Evolutionary conservation across 1,140 invertebrate genomes (phyloP).

Genomic region (Adoxophyes honmai): DNA sequence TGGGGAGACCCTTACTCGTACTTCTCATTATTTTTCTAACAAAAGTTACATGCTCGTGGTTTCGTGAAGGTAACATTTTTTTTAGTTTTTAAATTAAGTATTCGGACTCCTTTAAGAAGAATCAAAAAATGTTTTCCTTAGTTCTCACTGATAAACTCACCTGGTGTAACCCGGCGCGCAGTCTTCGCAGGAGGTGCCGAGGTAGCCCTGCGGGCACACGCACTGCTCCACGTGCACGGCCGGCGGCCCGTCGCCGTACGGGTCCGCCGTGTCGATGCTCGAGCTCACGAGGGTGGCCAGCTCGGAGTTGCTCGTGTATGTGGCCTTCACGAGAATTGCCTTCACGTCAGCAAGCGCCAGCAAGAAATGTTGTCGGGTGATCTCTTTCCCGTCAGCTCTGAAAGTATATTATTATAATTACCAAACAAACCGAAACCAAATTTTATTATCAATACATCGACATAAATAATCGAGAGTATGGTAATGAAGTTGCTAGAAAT

Average conservation of each 20-base stretch:
- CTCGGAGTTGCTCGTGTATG: constrained; percentile 89
- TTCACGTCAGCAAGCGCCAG: constrained; percentile 95
- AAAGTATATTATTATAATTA: constrained; percentile 19
- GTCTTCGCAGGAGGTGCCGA: constrained; percentile 92
- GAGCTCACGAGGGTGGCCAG: constrained; percentile 86
- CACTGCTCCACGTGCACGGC: constrained; percentile 94
- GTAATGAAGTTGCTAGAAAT: no score
- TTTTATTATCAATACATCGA: no score
- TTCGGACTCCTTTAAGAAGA: no score
- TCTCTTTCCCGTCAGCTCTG: constrained; percentile 86
- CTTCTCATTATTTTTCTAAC: no score
- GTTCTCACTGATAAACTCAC: no score
- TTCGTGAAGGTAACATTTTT: no score
- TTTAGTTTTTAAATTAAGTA: no score
- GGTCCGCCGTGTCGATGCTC: constrained; percentile 87
- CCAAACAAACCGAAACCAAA: no score
- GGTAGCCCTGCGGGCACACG: constrained; percentile 87
- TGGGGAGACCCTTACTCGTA: no score
- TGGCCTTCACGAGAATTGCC: constrained; percentile 94
- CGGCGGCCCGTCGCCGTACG: constrained; percentile 80
- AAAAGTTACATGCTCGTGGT: no score
- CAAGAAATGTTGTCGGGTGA: constrained; percentile 91
- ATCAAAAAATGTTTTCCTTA: no score
- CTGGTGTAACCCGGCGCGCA: constrained; percentile 93
- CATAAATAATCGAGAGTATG: no score